Evolutionary conservation across 1,140 invertebrate species (phyloP).

Genomic region (Hestina assimilis): DNA sequence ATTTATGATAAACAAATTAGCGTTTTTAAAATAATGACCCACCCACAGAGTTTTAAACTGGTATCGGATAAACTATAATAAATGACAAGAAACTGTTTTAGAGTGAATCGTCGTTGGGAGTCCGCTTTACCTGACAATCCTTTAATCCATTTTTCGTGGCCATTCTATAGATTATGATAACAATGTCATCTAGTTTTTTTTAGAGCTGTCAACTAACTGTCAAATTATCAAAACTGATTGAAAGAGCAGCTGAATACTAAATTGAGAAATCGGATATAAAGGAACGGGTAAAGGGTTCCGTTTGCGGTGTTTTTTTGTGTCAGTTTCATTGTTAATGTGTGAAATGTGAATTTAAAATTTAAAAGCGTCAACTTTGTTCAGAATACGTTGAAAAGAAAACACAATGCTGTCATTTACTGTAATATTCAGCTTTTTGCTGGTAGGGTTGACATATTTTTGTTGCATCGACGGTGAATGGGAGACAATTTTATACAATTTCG

Average conservation of each 20-base stretch:
- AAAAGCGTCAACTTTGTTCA: slow-evolving; percentile 34
- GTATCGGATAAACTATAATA: neutral
- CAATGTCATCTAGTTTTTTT: slow-evolving; percentile 42
- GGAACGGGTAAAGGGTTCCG: slow-evolving; percentile 42
- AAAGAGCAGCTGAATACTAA: slow-evolving; percentile 58
- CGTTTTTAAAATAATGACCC: slow-evolving; percentile 2
- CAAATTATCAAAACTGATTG: slow-evolving; percentile 59
- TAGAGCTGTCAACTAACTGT: slow-evolving; percentile 54
- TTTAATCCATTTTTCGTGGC: slow-evolving; percentile 51
- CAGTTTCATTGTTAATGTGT: slow-evolving; percentile 45
- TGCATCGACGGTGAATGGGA: slow-evolving; percentile 2
- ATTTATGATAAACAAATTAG: neutral
- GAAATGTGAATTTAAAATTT: slow-evolving; percentile 40
- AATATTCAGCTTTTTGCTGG: slow-evolving; percentile 19
- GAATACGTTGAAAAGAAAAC: slow-evolving; percentile 23
- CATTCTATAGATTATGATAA: slow-evolving; percentile 45
- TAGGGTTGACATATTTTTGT: slow-evolving; percentile 30
- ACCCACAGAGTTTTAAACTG: slow-evolving; percentile 1
- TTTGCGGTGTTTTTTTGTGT: slow-evolving; percentile 56
- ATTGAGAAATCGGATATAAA: slow-evolving; percentile 43
- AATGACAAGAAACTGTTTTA: slow-evolving; percentile 3
- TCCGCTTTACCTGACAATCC: slow-evolving; percentile 52
- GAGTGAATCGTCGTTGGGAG: slow-evolving; percentile 41
- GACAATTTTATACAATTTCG: slow-evolving; percentile 1
- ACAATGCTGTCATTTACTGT: slow-evolving; percentile 39